phyloP scores from a whole-genome alignment of 2,797 vertebrate genomes.

The Rhabdophis nuchalis region DNA sequence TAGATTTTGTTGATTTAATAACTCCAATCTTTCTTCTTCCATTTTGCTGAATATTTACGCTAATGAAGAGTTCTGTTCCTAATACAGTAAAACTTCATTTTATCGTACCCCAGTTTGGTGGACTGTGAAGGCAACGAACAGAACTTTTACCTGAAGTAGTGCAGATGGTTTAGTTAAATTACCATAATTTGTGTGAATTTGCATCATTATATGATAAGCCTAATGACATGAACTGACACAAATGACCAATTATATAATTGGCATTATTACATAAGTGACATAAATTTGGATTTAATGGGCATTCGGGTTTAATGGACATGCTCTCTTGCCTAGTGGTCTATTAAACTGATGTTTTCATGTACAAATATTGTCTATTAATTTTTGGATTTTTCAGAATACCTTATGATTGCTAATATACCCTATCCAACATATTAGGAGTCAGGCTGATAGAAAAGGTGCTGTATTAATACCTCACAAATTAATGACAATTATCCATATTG shows the following conservation, averaged over 20 bases:
- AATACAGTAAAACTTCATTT: neutral
- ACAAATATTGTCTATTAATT: neutral
- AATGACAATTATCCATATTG: neutral
- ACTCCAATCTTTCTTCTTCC: neutral
- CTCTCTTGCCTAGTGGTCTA: neutral
- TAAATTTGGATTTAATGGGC: neutral
- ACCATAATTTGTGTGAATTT: neutral
- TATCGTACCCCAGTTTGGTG: neutral
- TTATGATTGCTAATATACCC: neutral
- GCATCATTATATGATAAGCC: neutral
- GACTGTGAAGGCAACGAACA: neutral
- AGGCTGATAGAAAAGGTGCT: neutral
- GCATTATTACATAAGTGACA: neutral
- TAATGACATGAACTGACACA: neutral
- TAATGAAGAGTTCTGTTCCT: neutral
- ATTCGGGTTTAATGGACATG: neutral
- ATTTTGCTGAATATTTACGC: neutral
- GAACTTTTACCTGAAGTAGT: neutral
- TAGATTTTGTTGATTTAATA: neutral
- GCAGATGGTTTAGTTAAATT: neutral
- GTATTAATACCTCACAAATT: neutral
- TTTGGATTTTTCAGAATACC: neutral
- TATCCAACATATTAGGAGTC: neutral
- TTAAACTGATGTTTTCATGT: neutral
- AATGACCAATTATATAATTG: neutral